Evolutionary conservation across 2,797 vertebrate species (phyloP), one percentile per base, ranked within the genome.

Genomic region (Mareca strepera): DNA sequence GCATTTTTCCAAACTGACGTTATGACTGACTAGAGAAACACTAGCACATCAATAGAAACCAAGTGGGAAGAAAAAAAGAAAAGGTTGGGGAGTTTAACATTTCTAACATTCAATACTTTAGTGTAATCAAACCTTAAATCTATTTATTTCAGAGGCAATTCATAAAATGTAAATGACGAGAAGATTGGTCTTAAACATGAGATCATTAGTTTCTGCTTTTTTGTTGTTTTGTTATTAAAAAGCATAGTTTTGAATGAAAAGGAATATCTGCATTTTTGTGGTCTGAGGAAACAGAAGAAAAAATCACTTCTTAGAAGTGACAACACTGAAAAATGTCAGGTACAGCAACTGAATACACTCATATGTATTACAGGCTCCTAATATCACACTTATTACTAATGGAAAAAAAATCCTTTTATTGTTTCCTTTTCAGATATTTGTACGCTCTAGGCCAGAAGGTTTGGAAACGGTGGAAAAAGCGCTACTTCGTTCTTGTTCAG

Each of bases 401-500:
- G 55, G 26, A 81, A 92, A 62, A 83, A 81, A 66, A 15, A 22
- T 26, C 4, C 14, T n/a, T 95, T 74, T 80, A 33, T 90, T 95
- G 72, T 93, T 93, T 93, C 55, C 29, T 95, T 77, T 95, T n/a
- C 95, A 99, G 99, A 52, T 98, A 99, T 88, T 97, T 99, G 37
- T 99, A 99, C 50, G 99, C 98, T 50, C 79, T 99, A 86, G 99
- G 99, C 86, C 99, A 99, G 95, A 98, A 99, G 90, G 98, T 99
- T 93, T 99, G 99, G 99, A 99, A 99, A 94, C 98, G 99, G 58
- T 99, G 99, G 99, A 99, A 99, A 97, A 99, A 98, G 64, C 98
- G 99, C 94, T 99, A 99, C 97, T 99, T 99, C 94, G 99, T 99
- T 83, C 99, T 99, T 60, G 99, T 99, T 92, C 99, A 99, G 99